These are phyloP conservation scores for Psephotus haematonotus DNA, from an alignment of 2,113 vertebrate genomes.

Conservation along the genomic window DNA sequence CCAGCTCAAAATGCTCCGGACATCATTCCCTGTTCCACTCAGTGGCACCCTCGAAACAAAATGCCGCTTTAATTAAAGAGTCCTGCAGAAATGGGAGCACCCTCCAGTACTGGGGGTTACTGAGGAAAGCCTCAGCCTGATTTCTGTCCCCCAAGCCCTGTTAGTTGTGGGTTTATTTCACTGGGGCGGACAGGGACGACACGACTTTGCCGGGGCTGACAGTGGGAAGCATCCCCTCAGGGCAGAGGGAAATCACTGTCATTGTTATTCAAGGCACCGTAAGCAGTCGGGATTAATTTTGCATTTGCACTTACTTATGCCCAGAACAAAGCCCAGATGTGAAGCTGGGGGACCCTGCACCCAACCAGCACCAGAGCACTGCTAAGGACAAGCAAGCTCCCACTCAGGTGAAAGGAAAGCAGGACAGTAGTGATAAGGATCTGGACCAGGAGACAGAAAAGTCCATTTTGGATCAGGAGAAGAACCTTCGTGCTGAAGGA, in stretches of 20 bases:
- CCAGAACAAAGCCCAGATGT: neutral
- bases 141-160: neutral
- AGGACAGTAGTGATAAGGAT: neutral
- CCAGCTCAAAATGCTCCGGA: neutral
- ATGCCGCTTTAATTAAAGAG: neutral
- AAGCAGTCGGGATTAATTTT: rapidly evolving
- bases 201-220: neutral
- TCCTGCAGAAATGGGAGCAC: rapidly evolving
- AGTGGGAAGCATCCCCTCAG: neutral
- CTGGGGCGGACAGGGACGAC: too few relatives aligned
- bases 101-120: rapidly evolving
- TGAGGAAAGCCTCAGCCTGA: neutral
- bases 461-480: rapidly evolving
- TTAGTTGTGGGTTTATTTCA: neutral
- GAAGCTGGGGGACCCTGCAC: neutral
- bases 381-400: neutral
- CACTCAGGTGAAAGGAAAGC: neutral
- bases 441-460: neutral
- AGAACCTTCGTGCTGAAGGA: rapidly evolving
- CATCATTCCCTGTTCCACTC: neutral
- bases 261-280: neutral
- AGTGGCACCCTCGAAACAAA: neutral
- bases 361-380: neutral
- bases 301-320: rapidly evolving
- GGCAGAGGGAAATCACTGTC: neutral